Evolutionary conservation across 2,888 invertebrate species (phyloP), one percentile per base, ranked within the genome.

Genomic region (Melieria omissa): DNA sequence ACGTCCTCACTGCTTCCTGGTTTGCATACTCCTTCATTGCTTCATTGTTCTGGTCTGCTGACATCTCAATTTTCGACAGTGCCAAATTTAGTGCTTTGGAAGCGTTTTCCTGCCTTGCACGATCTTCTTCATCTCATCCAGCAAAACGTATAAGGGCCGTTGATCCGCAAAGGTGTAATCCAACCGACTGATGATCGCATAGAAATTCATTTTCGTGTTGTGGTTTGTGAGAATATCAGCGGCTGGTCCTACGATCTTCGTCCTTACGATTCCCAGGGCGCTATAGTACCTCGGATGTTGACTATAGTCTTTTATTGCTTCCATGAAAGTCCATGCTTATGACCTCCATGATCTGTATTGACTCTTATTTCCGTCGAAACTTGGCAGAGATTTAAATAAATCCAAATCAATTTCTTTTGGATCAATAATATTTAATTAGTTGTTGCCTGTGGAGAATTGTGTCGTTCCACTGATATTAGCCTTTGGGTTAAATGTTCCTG

Each of bases 81-180:
- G 64, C 60, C 3, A 66, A 47, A 46, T 58, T 58, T 14, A 66
- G 46, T 57, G 57, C 16, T 61, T 68, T 61, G 55, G 47, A 10
- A 72, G 9, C 55, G 69, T 65, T 10, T 61, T 45, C n/a, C 54
- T 72, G 42, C 65, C 57, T 57, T 65, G 63, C 10, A 14, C 44
- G 52, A 63, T 64, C 10, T 64, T 55, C 12, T 65, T 72, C 63
- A 58, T 72, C 52, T 67, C 66, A n/a, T 72, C 71, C n/a, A 67
- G 64, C 12, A 63, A 16, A 5, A 71, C 66, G 14, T 71, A 71
- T n/a, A 66, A 44, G 0, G 67, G 64, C 10, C 72, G 63, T 58
- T 57, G 62, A 16, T 71, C 68, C 2, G 68, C 65, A 45, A 46
- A 65, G 1, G 65, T 46, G 8, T 65, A 54, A n/a, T n/a, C n/a